Evolutionary conservation across 2,888 invertebrate genomes (phyloP), one percentile per base, ranked within the genome.

Genomic region (Brachylomia viminalis): DNA sequence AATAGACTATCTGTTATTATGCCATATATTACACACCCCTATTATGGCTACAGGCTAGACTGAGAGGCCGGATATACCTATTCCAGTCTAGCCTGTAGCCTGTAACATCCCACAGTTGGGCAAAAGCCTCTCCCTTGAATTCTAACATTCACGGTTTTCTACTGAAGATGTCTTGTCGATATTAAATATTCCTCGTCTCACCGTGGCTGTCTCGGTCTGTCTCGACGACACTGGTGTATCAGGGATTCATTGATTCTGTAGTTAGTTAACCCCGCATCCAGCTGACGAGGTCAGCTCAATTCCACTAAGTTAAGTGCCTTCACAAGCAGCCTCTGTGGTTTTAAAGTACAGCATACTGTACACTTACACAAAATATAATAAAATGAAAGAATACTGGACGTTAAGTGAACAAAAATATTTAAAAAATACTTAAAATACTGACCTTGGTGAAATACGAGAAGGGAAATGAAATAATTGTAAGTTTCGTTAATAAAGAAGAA

Each of bases 391-490:
- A 68, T 17, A 61, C 70, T 76, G 54, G 59, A 69, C 23, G 13
- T n/a, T 7, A 13, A 52, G 17, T 4, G 5, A n/a, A 33, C 27
- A 23, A 64, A 20, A 33, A 20, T 11, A 30, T n/a, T n/a, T n/a
- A n/a, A n/a, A n/a, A n/a, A n/a, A 15, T 27, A 17, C 15, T 17
- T 1, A 8, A 52, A 52, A 20, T 11, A 59, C 13, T 54, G 15
- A 0, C 72, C 61, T 79, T 79, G 61, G 4, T 7, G 10, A 79
- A 78, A 13, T 23, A 42, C 7, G 0, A 49, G 13, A 11, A 17
- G 30, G 20, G n/a, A 52, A 68, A 38, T 72, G 0, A n/a, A 73
- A 42, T 33, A 42, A 33, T 27, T 8, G 45, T 49, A 4, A 23
- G 42, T 10, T n/a, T n/a, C 13, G 52, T 77, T 10, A n/a, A 62